A percentile compares a stretch with the other conserved stretches of the same genome.
phyloP scores from a whole-genome alignment of 2,113 vertebrate species.

The Muscicapa adusta region DNA sequence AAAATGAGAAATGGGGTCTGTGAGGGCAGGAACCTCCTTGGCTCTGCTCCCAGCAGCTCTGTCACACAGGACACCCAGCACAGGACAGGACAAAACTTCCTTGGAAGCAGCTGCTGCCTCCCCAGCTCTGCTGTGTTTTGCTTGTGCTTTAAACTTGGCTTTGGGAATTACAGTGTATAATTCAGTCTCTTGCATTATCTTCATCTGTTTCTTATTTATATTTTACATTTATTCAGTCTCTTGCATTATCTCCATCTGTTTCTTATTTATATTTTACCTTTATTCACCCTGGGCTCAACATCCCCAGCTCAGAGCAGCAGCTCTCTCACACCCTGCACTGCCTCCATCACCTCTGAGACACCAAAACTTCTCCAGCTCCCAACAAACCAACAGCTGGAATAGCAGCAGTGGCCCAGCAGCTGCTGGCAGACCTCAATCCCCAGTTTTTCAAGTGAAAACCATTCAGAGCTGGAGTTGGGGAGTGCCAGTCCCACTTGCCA shows the following conservation, averaged over 20 bases:
- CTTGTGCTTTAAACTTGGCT: neutral
- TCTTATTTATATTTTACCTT: neutral
- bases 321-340: accelerated
- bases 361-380: neutral
- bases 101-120: neutral
- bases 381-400: neutral
- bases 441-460: neutral
- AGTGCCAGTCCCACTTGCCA: neutral
- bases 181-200: neutral
- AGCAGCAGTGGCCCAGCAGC: neutral
- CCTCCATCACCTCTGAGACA: neutral
- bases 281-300: neutral
- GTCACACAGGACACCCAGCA: too few relatives aligned
- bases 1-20: too few relatives aligned
- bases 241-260: neutral
- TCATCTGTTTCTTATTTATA: neutral
- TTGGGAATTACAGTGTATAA: neutral
- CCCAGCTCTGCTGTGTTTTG: neutral
- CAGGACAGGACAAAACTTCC: neutral
- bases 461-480: neutral
- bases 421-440: neutral
- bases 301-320: neutral
- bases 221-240: neutral
- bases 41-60: too few relatives aligned
- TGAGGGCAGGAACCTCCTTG: too few relatives aligned